Evolutionary conservation across 2,113 vertebrate species (phyloP), one percentile per base, ranked within the genome.

Genomic region (Ammodytes dubius): DNA sequence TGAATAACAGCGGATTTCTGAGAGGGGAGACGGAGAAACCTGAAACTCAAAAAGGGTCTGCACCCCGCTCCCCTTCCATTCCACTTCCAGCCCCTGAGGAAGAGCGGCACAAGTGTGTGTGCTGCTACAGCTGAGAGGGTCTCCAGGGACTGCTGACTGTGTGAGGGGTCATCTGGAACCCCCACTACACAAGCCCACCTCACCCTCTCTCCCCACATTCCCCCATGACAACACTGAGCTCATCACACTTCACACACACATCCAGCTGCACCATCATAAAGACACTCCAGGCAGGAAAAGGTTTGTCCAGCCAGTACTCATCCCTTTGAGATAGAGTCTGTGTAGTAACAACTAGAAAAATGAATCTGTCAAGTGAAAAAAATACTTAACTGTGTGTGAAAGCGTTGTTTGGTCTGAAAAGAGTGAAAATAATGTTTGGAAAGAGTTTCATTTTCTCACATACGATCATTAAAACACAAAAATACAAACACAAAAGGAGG

Each of bases 41-140:
- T 72, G 88, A 93, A 79, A 87, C 93, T 79, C 72, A 84, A 83
- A 88, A 90, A 85, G 71, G 68, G 72, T 67, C 39, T 56, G 17
- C 43, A 12, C 1, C 53, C 17, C 79, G 17, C 67, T 42, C 11
- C 47, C 61, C 57, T 35, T 15, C 58, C 53, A 70, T 49, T 27
- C 59, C 77, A 39, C 58, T 10, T 61, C 19, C 83, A 81, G 73
- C 80, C 75, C 75, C 12, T 27, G 67, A 90, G 89, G 89, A 92
- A 90, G 70, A 83, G 61, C 79, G 74, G 77, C 84, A 88, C 87
- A 87, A 91, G 89, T 91, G 88, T 52, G 89, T 91, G 88, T 52
- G 45, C 45, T 4, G 87, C 82, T 92, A 85, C 94, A 94, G 91
- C 93, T 92, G 89, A 91, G 85, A 73, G 77, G 58, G 75, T 87